phyloP scores from a whole-genome alignment of 2,797 vertebrate species.

The Brachymystax lenok region DNA sequence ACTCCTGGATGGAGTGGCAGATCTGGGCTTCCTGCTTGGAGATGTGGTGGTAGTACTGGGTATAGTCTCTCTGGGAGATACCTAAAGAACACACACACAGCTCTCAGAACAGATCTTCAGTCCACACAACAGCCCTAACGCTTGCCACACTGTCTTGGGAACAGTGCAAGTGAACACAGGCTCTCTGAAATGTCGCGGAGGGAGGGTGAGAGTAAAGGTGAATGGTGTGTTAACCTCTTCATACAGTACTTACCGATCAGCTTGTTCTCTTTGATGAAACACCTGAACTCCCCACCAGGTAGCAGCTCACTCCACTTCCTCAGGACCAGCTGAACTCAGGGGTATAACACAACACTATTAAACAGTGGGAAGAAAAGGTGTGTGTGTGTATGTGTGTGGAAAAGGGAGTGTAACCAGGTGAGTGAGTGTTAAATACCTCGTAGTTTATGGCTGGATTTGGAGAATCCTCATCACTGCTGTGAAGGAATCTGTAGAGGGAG shows the following conservation, averaged over 20 bases:
- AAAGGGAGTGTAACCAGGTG: too few species aligned
- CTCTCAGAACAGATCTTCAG: background rate
- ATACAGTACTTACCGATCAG: slow-evolving; percentile 82
- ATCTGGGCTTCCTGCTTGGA: slow-evolving; percentile 87
- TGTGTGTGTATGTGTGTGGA: background rate
- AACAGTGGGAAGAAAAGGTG: background rate
- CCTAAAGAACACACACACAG: slow-evolving; percentile 67
- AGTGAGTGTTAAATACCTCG: slow-evolving; percentile 76
- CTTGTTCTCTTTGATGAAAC: slow-evolving; percentile 98
- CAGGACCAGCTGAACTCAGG: slow-evolving; percentile 83
- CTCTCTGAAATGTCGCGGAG: background rate
- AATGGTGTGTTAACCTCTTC: background rate
- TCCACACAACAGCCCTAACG: background rate
- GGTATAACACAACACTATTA: background rate
- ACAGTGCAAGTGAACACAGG: background rate
- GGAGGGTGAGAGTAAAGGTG: background rate
- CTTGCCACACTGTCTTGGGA: background rate
- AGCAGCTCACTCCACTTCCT: slow-evolving; percentile 98
- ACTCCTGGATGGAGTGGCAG: slow-evolving; percentile 83
- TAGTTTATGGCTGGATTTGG: slow-evolving; percentile 89
- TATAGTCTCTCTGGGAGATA: slow-evolving; percentile 94
- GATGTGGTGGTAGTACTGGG: slow-evolving; percentile 93
- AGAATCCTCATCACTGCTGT: slow-evolving; percentile 90
- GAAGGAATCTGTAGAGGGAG: slow-evolving; percentile 81
- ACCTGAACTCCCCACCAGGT: slow-evolving; percentile 95